Conservation (phyloP, 2,797 vertebrate species). For the Columba guinea region DNA sequence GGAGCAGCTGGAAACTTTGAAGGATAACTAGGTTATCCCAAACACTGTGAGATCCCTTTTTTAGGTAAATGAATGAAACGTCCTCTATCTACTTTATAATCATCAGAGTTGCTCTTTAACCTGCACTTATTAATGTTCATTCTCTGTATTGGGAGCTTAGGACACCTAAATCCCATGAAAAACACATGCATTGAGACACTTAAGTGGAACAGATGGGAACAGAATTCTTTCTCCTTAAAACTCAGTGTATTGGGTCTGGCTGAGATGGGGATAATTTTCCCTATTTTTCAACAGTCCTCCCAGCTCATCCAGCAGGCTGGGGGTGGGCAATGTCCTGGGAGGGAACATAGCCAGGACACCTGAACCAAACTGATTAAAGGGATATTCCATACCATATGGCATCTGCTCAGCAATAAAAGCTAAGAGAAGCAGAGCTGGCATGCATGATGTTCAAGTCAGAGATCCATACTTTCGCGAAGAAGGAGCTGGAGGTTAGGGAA, state of each 20-base stretch:
- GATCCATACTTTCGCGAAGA: neutral
- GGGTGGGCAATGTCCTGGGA: no score
- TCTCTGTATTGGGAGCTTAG: neutral
- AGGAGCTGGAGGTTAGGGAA: neutral
- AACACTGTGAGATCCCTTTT: neutral
- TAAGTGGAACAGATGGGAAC: neutral
- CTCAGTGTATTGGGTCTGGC: neutral
- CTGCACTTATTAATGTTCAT: neutral
- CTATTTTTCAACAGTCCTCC: no score
- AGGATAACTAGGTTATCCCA: neutral
- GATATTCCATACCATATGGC: no score
- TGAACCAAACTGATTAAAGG: no score
- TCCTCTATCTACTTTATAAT: neutral
- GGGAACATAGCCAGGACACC: no score
- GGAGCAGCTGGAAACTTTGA: neutral
- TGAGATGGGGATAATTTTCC: neutral
- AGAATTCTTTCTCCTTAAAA: neutral
- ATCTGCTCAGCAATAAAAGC: no score
- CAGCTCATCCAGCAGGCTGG: no score
- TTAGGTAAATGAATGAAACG: neutral
- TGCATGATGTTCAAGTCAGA: neutral
- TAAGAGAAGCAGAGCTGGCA: no score
- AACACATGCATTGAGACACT: neutral
- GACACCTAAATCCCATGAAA: neutral
- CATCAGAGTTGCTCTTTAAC: neutral